These are phyloP conservation scores for Odontocerum albicorne DNA, from an alignment of 2,888 invertebrate genomes.

Conservation along the genomic window DNA sequence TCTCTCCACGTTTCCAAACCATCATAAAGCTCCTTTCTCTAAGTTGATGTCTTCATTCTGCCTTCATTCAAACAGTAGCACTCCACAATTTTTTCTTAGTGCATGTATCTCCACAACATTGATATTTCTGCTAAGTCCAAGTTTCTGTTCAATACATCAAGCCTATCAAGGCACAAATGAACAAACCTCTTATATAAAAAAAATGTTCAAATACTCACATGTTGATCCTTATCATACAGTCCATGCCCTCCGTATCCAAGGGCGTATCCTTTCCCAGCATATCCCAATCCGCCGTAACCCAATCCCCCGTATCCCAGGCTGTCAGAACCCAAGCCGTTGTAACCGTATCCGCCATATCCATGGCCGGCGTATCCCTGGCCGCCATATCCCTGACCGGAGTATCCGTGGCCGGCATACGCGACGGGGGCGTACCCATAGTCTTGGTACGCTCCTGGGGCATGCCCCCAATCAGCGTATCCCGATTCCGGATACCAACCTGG, in stretches of 20 bases:
- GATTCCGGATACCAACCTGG: too few species aligned
- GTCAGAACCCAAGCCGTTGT: background rate
- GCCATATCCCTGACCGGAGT: slow-evolving; percentile 4
- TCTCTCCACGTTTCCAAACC: too few species aligned
- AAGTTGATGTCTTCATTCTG: too few species aligned
- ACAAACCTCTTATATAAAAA: too few species aligned
- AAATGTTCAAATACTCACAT: background rate
- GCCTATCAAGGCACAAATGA: too few species aligned
- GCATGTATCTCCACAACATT: too few species aligned
- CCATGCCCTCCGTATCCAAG: background rate
- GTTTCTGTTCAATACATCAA: too few species aligned
- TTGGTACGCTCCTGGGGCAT: background rate
- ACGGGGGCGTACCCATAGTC: slow-evolving; percentile 1
- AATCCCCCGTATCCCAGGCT: slow-evolving; percentile 4
- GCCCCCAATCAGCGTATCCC: slow-evolving; percentile 1
- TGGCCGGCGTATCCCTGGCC: slow-evolving; percentile 12
- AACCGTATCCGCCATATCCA: slow-evolving; percentile 9
- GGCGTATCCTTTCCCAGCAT: slow-evolving; percentile 1
- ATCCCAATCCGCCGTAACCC: slow-evolving; percentile 1
- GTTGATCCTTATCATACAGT: background rate
- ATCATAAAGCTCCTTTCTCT: too few species aligned
- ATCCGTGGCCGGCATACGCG: background rate
- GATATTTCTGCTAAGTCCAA: too few species aligned
- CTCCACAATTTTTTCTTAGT: too few species aligned
- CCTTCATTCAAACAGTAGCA: too few species aligned